phyloP scores from a whole-genome alignment of 2,113 vertebrate genomes.

The Miniopterus natalensis region DNA sequence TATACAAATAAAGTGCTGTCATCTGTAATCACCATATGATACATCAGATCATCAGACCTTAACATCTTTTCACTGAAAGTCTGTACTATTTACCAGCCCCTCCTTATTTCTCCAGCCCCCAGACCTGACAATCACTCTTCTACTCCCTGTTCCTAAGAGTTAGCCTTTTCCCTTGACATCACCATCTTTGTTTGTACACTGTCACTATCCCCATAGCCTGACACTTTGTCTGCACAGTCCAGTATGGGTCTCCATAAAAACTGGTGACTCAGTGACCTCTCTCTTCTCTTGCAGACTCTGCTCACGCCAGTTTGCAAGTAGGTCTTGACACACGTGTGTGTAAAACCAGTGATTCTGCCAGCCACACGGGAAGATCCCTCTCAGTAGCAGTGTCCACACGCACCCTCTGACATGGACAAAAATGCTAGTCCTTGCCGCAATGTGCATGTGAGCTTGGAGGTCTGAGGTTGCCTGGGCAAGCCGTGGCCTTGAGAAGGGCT shows the following conservation, averaged over 20 bases:
- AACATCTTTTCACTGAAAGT: not conserved
- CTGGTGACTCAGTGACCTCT: not conserved
- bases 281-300: not conserved
- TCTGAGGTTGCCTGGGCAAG: not conserved
- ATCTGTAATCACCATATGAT: no score
- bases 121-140: not conserved
- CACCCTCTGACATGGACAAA: not conserved
- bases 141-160: not conserved
- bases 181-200: not conserved
- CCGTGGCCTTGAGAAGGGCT: not conserved
- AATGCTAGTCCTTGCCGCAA: not conserved
- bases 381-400: not conserved
- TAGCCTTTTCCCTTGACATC: not conserved
- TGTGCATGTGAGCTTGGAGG: not conserved
- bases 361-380: not conserved
- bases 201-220: not conserved
- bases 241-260: not conserved
- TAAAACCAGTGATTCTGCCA: not conserved
- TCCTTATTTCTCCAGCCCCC: not conserved
- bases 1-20: not conserved
- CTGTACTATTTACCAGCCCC: not conserved
- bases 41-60: not conserved
- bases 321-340: not conserved
- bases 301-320: not conserved
- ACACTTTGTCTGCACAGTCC: not conserved